Evolutionary conservation across 2,113 vertebrate genomes (phyloP).

Genomic region (Platysteira castanea): DNA sequence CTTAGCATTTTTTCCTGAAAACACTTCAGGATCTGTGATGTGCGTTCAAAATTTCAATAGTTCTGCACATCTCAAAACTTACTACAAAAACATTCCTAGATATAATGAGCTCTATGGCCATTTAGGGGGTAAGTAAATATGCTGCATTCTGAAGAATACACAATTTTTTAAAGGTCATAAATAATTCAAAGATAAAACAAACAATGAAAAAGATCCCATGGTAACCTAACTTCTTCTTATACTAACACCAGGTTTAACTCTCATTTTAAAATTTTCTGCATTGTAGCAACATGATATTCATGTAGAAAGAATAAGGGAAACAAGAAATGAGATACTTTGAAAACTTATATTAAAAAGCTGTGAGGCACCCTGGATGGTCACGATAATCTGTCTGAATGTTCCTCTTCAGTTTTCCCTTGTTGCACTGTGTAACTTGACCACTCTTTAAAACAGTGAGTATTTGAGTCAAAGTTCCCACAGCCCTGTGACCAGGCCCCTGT

Average conservation of each 20-base stretch:
- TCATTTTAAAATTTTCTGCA: background rate
- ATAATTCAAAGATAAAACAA: background rate
- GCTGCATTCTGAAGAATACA: background rate
- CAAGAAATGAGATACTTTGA: background rate
- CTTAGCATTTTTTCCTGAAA: background rate
- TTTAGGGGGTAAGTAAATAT: background rate
- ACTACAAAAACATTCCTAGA: background rate
- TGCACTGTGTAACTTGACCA: background rate
- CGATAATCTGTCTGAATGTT: background rate
- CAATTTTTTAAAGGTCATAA: background rate
- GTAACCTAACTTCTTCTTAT: background rate
- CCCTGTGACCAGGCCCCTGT: background rate
- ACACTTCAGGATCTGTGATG: background rate
- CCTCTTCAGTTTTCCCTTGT: background rate
- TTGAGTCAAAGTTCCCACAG: background rate
- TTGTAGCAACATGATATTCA: background rate
- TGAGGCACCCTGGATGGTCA: background rate
- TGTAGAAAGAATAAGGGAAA: background rate
- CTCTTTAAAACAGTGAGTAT: background rate
- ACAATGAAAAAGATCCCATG: background rate
- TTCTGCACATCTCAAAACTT: background rate
- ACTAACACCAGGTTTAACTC: background rate
- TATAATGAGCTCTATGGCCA: background rate
- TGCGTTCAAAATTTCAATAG: background rate
- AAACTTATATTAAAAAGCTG: background rate